Base-by-base conservation (phyloP, 2,113 vertebrate species). In the Motacilla alba region DNA sequence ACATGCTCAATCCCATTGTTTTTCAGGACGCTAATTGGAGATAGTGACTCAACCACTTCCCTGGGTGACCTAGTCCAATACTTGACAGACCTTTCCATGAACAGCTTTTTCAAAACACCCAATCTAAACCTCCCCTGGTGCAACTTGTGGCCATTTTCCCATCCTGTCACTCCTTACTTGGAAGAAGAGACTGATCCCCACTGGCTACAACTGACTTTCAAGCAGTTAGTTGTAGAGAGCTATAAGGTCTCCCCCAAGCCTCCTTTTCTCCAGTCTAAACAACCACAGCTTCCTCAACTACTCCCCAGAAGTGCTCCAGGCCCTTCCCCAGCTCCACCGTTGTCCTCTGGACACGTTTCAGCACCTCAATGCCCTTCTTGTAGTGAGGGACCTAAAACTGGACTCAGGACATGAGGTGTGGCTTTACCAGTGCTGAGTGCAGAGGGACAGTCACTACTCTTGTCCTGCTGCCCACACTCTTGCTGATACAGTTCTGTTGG, bases 1-100 rank as follows among this genome's bases (percentile, higher is more conserved):
- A 92, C 70, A 88, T 83, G 62, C 60, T 73, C 67, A 94, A 82
- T 89, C 93, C 91, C 43, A 80, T 87, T 96, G 84, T 83, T 96
- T 95, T 95, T 96, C 86, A 78, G 77, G 84, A 92, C 85, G 37
- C 41, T 93, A 70, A 92, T 92, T 95, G 83, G 44, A 76, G 44
- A 14, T 46, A 50, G 30, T 41, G 23, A 53, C 20, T 27, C n/a
- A 28, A 41, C 18, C 27, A 60, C 44, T 66, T 39, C 13, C 19
- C 19, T 62, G 43, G 43, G 24, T 24, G 73, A 11, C 17, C 33
- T 56, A 23, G n/a, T 73, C 15, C 21, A 67, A 12, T 12, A 6
- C 8, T 35, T 50, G 33, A 50, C 18, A 67, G 24, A 15, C 5
- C 9, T 41, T 73, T 43, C 26, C 0, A 0, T 41, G 30, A 74